Evolutionary conservation across 2,888 invertebrate species (phyloP).

Genomic region (Drosophila acutilabella): DNA sequence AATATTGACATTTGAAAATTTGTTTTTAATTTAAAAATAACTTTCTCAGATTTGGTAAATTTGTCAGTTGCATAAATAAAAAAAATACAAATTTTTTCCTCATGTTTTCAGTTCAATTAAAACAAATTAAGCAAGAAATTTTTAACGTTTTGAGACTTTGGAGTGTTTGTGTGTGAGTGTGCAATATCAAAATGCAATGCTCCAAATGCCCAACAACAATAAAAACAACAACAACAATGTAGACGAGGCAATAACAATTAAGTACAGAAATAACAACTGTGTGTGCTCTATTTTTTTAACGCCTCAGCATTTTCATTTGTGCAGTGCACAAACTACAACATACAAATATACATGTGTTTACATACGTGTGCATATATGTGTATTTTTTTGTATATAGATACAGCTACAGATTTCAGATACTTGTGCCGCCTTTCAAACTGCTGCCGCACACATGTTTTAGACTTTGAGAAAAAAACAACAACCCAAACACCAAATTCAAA

Average conservation of each 20-base stretch:
- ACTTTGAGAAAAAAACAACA: slow-evolving; percentile 47
- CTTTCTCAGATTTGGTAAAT: slow-evolving; percentile 6
- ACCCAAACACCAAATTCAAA: slow-evolving; percentile 58
- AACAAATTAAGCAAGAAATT: slow-evolving; percentile 74
- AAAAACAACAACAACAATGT: slow-evolving; percentile 44
- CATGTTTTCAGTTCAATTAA: slow-evolving; percentile 77
- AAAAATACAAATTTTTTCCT: slow-evolving; percentile 50
- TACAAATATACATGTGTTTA: slow-evolving; percentile 31
- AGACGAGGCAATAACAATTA: slow-evolving; percentile 70
- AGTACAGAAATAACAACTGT: slow-evolving; percentile 75
- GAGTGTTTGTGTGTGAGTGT: slow-evolving; percentile 6
- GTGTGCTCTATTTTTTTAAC: slow-evolving; percentile 77
- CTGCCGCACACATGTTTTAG: slow-evolving; percentile 77
- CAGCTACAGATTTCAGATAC: slow-evolving; percentile 37
- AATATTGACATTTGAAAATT: too few relatives aligned
- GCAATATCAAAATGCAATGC: slow-evolving; percentile 67
- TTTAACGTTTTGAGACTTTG: slow-evolving; percentile 35
- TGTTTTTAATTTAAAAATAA: neutral
- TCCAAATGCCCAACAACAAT: slow-evolving; percentile 54
- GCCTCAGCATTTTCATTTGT: slow-evolving; percentile 75
- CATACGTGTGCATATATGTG: slow-evolving; percentile 20
- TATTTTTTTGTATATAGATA: slow-evolving; percentile 23
- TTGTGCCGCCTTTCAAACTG: slow-evolving; percentile 68
- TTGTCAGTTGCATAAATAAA: slow-evolving; percentile 12
- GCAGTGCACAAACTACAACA: slow-evolving; percentile 57